Percentiles rank a stretch among this genome's conserved stretches.
Evolutionary conservation across 2,113 vertebrate genomes (phyloP).

Genomic region (Aspiorhynchus laticeps): DNA sequence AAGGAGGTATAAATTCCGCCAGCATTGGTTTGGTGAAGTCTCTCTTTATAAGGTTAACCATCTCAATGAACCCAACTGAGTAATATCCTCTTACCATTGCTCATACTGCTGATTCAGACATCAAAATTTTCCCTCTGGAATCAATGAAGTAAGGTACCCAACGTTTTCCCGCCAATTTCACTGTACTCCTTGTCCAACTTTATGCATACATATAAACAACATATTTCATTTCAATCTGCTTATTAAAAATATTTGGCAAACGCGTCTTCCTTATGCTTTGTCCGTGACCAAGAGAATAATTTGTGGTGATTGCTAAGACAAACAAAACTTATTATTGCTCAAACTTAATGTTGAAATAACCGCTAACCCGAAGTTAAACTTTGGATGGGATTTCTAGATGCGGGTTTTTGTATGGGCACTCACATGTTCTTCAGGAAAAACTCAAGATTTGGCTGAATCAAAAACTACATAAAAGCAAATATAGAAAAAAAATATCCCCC

Average conservation of each 20-base stretch:
- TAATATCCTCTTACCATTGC: not conserved
- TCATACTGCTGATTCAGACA: not conserved
- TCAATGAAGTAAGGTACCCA: not conserved
- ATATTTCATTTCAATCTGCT: not conserved
- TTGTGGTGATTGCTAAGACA: not conserved
- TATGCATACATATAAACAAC: not conserved
- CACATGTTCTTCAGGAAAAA: not conserved
- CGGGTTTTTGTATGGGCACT: not conserved
- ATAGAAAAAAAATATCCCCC: not conserved
- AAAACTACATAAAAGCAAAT: not conserved
- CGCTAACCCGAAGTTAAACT: not conserved
- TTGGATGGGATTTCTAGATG: not conserved
- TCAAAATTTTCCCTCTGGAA: not conserved
- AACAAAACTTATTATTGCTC: not conserved
- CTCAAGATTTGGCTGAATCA: not conserved
- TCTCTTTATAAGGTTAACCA: not conserved
- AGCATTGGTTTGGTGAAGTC: not conserved
- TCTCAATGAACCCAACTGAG: not conserved
- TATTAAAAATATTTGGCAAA: constrained; percentile 7
- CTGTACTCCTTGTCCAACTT: not conserved
- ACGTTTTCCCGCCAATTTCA: not conserved
- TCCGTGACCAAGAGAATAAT: not conserved
- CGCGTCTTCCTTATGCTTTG: not conserved
- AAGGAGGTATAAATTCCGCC: not conserved
- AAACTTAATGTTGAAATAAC: not conserved